Evolutionary conservation across 2,888 invertebrate genomes (phyloP), one percentile per base, ranked within the genome.

Genomic region (Campoletis raptor): DNA sequence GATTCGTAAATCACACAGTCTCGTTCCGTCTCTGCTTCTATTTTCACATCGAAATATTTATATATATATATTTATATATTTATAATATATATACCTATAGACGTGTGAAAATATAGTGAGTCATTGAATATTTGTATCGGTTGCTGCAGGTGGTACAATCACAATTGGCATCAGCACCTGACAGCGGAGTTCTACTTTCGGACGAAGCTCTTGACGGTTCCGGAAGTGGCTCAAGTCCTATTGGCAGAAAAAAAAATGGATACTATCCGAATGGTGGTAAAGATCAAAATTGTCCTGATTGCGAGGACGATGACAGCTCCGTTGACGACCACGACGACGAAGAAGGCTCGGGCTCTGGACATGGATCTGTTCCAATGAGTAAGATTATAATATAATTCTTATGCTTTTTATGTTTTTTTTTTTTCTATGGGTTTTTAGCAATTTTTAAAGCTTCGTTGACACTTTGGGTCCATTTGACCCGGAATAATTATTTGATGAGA

Each of bases 191-290:
- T 48, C 88, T 94, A 78, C 91, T 93, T 48, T 93, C 92, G 48
- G 94, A 94, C 89, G 94, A 93, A 82, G 93, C 93, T 7, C 88
- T 93, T 67, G 94, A 94, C 57, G 94, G 94, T 52, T 94, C 94
- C 42, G 94, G 94, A 84, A 94, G 94, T 82, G 94, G 94, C 8
- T 92, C 92, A 81, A 90, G 92, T 52, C 91, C 93, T 24, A 80
- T 81, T 21, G 91, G 90, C 89, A 88, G 89, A 86, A 90, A 88
- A 64, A 89, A 89, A 36, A 88, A 86, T 9, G 78, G 76, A 0
- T 83, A 57, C 37, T 80, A 79, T 86, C 89, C 88, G 37, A 89
- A 89, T 24, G 89, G 88, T 42, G 91, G 90, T 72, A 89, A 88
- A 84, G 91, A 91, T 67, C 93, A 91, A 86, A 91, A 92, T 52